These are phyloP conservation scores for Morpho achilles DNA, from an alignment of 2,888 invertebrate genomes.

Conservation along the genomic window DNA sequence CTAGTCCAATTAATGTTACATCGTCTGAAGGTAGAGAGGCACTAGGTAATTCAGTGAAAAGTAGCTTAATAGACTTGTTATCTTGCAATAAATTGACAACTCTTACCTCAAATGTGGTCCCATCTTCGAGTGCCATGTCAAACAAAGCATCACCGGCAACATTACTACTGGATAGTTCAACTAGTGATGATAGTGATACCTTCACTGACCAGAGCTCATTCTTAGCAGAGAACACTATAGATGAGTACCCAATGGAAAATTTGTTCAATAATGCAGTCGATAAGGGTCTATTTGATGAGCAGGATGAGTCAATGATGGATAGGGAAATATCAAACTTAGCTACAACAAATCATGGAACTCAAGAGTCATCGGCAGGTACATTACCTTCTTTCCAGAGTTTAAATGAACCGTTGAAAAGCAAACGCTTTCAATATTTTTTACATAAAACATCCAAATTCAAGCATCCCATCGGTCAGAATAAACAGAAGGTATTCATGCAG, in stretches of 20 bases:
- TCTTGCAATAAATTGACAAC: constrained; percentile 54
- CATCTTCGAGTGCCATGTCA: constrained; percentile 54
- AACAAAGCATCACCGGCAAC: constrained; percentile 53
- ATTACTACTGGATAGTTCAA: constrained; percentile 61
- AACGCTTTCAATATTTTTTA: constrained; percentile 71
- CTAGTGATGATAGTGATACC: constrained; percentile 69
- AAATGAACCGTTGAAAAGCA: constrained; percentile 71
- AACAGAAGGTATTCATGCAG: constrained; percentile 74
- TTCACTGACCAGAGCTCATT: constrained; percentile 73
- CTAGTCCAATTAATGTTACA: constrained; percentile 68
- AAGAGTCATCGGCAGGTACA: constrained; percentile 56
- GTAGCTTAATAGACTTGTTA: constrained; percentile 66
- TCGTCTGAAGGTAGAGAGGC: constrained; percentile 48
- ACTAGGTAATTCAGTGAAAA: constrained; percentile 60
- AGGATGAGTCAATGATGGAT: constrained; percentile 71
- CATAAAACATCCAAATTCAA: constrained; percentile 75
- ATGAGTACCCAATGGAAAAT: constrained; percentile 75
- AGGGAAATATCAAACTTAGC: constrained; percentile 72
- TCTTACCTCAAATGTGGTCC: constrained; percentile 49
- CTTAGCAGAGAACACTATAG: constrained; percentile 69
- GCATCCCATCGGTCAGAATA: constrained; percentile 70
- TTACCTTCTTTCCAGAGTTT: constrained; percentile 69
- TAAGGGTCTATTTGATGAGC: constrained; percentile 69
- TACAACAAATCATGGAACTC: constrained; percentile 66
- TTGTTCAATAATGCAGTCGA: constrained; percentile 72